Evolutionary conservation across 2,113 vertebrate genomes (phyloP).

Genomic region (Carlito syrichta): DNA sequence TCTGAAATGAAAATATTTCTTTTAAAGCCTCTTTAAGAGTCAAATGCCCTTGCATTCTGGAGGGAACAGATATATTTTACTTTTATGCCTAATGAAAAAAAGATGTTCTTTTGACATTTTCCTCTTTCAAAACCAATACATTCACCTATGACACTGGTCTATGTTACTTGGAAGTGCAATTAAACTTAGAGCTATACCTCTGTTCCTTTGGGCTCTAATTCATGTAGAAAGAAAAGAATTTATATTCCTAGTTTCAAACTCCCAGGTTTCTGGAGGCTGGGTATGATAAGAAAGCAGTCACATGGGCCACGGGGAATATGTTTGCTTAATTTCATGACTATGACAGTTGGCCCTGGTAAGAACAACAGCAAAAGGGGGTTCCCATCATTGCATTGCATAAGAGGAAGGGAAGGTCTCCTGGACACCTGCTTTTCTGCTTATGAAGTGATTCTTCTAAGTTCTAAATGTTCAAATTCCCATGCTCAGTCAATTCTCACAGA

Average conservation of each 20-base stretch:
- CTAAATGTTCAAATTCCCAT: neutral
- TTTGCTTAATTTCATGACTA: neutral
- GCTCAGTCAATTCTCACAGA: neutral
- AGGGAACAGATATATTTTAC: constrained; percentile 25
- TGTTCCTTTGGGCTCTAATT: neutral
- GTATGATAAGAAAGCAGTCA: neutral
- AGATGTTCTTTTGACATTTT: constrained; percentile 11
- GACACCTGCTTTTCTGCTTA: neutral
- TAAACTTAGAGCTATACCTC: neutral
- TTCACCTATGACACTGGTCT: neutral
- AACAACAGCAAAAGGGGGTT: neutral
- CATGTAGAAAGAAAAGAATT: neutral
- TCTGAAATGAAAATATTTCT: constrained; percentile 35
- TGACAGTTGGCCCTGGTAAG: neutral
- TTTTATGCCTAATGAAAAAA: constrained; percentile 30
- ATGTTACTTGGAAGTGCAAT: neutral
- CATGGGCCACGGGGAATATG: no score
- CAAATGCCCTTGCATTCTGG: constrained; percentile 11
- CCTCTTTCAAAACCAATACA: neutral
- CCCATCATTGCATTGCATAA: neutral
- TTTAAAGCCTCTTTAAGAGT: constrained; percentile 33
- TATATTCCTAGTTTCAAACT: neutral
- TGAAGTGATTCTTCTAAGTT: neutral
- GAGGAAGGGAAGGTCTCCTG: neutral
- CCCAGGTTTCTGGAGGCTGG: neutral